Base-by-base conservation (phyloP, 2,797 vertebrate genomes). In the Bradypodion ventrale region DNA sequence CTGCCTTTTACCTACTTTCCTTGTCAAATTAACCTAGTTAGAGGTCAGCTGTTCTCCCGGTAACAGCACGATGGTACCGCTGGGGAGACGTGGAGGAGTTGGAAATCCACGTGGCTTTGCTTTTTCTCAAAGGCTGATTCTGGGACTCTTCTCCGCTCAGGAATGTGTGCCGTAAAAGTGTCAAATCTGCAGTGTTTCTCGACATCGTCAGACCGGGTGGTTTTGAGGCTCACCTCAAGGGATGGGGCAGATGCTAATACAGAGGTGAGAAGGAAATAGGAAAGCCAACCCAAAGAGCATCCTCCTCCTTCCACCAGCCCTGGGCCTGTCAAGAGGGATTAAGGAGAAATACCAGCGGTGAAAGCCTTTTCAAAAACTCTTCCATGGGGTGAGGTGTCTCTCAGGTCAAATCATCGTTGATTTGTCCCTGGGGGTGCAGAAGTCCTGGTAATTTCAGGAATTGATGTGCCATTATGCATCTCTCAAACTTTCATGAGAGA, bases 21-120 rank as follows among this genome's bases (percentile, higher is more conserved):
- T 91, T 83, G 88, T 86, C 92, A 94, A 92, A 85, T n/a, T 89
- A 92, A 74, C 94, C 95, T 95, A 93, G 90, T 95, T 95, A 93
- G 92, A 89, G 93, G 87, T 93, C 78, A 86, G 89, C 60, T 0
- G 42, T 44, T 75, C 85, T 42, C 72, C 37, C 78, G 2, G 0
- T 3, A 21, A 46, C 0, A 0, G 7, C 35, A 21, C 0, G 78
- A 88, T 72, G 27, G 78, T 74, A 9, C 83, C 75, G 6, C 62
- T 0, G 80, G 74, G 86, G 49, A 0, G 40, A 42, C 0, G 0
- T 44, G 12, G 42, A 83, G 80, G 52, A 32, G n/a, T 7, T 46
- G 9, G 23, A 10, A 2, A 60, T 73, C 85, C 4, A 0, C 1
- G 0, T 0, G 0, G n/a, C 13, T 7, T 27, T 5, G 29, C 76